Conservation (phyloP, 2,113 vertebrate genomes). For the Myrmecophaga tridactyla region DNA sequence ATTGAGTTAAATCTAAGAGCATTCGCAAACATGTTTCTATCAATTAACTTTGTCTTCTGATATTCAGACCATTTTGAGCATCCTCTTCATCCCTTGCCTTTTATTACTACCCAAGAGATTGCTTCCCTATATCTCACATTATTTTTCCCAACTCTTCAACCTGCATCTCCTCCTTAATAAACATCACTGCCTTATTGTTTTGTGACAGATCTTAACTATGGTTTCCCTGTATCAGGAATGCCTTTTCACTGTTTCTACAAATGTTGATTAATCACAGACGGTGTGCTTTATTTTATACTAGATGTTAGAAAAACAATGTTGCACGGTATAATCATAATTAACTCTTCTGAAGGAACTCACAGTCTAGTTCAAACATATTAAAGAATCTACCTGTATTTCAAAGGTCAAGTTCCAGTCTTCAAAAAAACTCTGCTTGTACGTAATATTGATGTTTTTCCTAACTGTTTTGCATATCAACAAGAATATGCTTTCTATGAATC, state of each 20-base stretch:
- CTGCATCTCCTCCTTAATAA: not conserved
- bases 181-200: not conserved
- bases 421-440: not conserved
- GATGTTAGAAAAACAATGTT: not conserved
- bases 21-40: not conserved
- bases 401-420: not conserved
- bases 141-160: not conserved
- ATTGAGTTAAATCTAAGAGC: conserved; percentile 18
- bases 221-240: not conserved
- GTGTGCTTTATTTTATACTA: not conserved
- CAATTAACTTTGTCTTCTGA: not conserved
- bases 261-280: not conserved
- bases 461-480: not conserved
- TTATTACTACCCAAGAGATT: not conserved
- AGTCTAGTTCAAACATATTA: not conserved
- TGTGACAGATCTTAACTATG: not conserved
- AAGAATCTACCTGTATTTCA: not conserved
- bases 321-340: not conserved
- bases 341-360: not conserved
- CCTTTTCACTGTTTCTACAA: not conserved
- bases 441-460: not conserved
- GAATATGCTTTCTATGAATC: not conserved
- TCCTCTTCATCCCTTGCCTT: not conserved
- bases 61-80: not conserved
- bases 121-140: not conserved